Evolutionary conservation across 1,140 invertebrate genomes (phyloP).

Genomic region (Triops cancriformis): DNA sequence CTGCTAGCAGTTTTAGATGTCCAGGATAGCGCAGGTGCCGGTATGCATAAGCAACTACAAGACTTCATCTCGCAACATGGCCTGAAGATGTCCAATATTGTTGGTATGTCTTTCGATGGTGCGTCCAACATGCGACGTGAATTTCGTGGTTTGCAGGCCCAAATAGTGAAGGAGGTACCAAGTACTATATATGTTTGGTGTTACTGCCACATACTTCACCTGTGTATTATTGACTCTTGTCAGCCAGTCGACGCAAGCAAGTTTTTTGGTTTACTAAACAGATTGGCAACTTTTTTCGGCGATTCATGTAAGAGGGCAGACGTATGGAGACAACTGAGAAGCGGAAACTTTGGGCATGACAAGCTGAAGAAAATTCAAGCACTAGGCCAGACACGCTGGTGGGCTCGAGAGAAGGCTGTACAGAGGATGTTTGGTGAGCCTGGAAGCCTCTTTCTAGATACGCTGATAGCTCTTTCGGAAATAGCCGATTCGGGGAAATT

Average conservation of each 20-base stretch:
- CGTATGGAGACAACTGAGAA: background rate
- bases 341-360: background rate
- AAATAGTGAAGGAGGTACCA: background rate
- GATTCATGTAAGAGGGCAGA: background rate
- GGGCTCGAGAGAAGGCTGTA: too few relatives aligned
- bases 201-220: background rate
- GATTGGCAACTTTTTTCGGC: too few relatives aligned
- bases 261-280: background rate
- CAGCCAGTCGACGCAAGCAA: background rate
- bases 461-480: background rate
- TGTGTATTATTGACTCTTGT: background rate
- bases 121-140: constrained; percentile 17
- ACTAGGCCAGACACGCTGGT: too few relatives aligned
- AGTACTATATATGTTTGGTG: constrained; percentile 17
- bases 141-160: background rate
- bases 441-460: background rate
- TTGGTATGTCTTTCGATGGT: too few relatives aligned
- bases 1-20: background rate
- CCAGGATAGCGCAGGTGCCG: background rate
- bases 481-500: too few relatives aligned
- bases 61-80: background rate
- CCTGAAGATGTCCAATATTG: background rate
- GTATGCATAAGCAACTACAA: background rate
- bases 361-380: background rate
- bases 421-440: background rate